A percentile compares a stretch with the other conserved stretches of the same genome.
Evolutionary conservation across 1,140 invertebrate species (phyloP).

Genomic region (Lerema accius): DNA sequence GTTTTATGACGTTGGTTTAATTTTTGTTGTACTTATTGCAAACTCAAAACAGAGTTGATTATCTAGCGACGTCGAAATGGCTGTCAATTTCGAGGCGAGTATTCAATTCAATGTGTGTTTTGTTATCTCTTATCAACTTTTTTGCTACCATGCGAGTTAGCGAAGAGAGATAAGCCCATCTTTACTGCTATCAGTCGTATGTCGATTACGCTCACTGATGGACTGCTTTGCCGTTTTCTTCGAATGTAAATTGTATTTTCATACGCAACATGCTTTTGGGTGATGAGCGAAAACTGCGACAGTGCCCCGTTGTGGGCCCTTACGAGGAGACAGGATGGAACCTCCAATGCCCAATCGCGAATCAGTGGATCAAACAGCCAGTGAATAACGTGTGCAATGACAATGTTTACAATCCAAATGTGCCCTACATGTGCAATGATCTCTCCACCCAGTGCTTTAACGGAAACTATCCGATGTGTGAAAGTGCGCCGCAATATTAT

Average conservation of each 20-base stretch:
- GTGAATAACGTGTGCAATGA: constrained; percentile 47
- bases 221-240: constrained; percentile 60
- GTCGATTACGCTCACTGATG: constrained; percentile 71
- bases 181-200: constrained; percentile 72
- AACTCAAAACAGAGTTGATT: too few relatives aligned
- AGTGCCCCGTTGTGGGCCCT: constrained; percentile 50
- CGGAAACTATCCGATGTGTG: constrained; percentile 48
- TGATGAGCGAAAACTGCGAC: constrained; percentile 47
- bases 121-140: constrained; percentile 73
- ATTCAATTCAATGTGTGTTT: constrained; percentile 38
- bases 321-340: constrained; percentile 58
- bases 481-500: constrained; percentile 47
- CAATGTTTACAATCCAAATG: constrained; percentile 44
- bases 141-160: constrained; percentile 68
- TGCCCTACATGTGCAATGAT: constrained; percentile 39
- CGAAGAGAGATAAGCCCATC: constrained; percentile 70
- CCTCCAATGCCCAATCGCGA: constrained; percentile 54
- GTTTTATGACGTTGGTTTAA: too few relatives aligned
- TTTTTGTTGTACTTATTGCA: too few relatives aligned
- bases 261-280: constrained; percentile 64
- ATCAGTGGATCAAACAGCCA: constrained; percentile 53
- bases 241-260: constrained; percentile 39
- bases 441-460: constrained; percentile 56
- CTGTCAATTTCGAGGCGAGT: constrained; percentile 24
- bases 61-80: neutral